Percentiles rank a stretch among this genome's conserved stretches.
Conservation (phyloP, 2,113 vertebrate species). For the Otocyon megalotis region DNA sequence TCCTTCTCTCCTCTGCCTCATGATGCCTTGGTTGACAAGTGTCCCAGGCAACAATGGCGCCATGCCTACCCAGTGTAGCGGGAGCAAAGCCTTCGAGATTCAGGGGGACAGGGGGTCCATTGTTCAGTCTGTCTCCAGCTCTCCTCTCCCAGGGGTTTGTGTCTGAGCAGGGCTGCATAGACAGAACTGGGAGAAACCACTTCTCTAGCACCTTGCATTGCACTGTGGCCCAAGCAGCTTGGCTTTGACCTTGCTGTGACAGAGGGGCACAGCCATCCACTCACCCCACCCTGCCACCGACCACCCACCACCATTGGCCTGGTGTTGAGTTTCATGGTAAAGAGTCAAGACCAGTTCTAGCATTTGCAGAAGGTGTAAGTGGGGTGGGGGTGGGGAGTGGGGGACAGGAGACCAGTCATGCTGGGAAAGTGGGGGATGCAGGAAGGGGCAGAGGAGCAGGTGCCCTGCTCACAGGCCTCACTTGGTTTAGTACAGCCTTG, state of each 20-base stretch:
- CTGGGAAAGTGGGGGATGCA: neutral
- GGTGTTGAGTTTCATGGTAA: rapidly evolving
- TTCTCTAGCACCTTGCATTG: neutral
- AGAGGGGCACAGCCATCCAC: rapidly evolving
- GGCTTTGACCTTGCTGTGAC: neutral
- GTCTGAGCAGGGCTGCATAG: neutral
- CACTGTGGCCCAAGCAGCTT: neutral
- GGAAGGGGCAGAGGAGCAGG: neutral
- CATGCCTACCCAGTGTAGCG: neutral
- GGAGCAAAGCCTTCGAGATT: neutral
- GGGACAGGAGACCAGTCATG: no score
- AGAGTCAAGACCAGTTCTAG: neutral
- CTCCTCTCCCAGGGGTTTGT: rapidly evolving
- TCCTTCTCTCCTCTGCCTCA: neutral
- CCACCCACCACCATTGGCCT: neutral
- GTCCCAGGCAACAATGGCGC: neutral
- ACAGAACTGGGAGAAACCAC: rapidly evolving
- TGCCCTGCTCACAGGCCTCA: neutral
- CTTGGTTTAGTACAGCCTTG: neutral
- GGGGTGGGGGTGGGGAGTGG: no score
- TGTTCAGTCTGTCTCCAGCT: neutral
- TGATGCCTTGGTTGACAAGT: neutral
- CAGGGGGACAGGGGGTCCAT: neutral
- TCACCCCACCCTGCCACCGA: neutral
- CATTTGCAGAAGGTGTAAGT: neutral